phyloP scores from a whole-genome alignment of 2,797 vertebrate species.

The Setipinna tenuifilis region DNA sequence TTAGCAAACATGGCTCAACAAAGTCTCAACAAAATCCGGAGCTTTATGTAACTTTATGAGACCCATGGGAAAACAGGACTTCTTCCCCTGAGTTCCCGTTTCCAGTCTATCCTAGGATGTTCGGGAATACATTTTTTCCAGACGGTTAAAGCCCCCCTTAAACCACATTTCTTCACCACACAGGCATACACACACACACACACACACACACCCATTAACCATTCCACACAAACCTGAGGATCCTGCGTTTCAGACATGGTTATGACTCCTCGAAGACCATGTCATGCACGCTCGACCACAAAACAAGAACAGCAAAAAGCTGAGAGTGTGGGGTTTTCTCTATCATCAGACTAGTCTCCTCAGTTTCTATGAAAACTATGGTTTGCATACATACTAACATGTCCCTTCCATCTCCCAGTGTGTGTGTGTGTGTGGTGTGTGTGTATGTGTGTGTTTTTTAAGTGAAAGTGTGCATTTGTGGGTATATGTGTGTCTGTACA shows the following conservation, averaged over 20 bases:
- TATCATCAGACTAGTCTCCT: neutral
- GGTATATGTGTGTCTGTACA: neutral
- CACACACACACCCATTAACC: conserved; percentile 28
- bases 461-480: too few relatives aligned
- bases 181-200: conserved; percentile 21
- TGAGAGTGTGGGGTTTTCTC: neutral
- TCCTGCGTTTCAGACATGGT: neutral
- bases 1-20: conserved; percentile 22
- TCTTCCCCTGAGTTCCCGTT: conserved; percentile 34
- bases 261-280: neutral
- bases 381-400: conserved; percentile 7
- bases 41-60: conserved; percentile 32
- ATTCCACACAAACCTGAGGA: neutral
- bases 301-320: conserved; percentile 9
- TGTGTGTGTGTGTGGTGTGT: too few relatives aligned
- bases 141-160: conserved; percentile 20
- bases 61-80: conserved; percentile 34
- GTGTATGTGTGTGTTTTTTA: neutral
- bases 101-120: conserved; percentile 7
- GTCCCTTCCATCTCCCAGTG: neutral
- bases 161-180: conserved; percentile 4
- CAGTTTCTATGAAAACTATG: neutral
- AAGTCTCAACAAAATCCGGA: neutral
- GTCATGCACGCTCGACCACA: neutral
- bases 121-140: conserved; percentile 46